phyloP scores from a whole-genome alignment of 2,113 vertebrate species.

The Asarcornis scutulata region DNA sequence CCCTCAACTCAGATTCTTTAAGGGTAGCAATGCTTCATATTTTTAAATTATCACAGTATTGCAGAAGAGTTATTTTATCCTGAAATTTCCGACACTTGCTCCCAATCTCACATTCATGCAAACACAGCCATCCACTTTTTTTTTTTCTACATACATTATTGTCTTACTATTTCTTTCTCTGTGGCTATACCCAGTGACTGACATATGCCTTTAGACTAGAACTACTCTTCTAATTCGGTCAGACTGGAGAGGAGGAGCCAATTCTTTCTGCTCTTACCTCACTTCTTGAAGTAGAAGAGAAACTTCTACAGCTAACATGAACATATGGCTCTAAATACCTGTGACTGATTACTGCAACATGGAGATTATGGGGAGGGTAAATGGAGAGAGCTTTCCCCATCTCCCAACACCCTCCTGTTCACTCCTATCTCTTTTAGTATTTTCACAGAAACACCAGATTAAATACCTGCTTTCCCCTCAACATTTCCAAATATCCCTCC shows the following conservation, averaged over 20 bases:
- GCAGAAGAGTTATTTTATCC: not conserved
- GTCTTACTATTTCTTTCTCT: not conserved
- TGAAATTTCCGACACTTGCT: not conserved
- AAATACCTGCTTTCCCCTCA: not conserved
- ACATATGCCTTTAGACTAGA: not conserved
- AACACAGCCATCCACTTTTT: fast-evolving
- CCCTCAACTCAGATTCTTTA: not conserved
- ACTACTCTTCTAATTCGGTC: not conserved
- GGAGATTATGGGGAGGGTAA: not conserved
- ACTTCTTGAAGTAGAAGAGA: not conserved
- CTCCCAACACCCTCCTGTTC: not conserved
- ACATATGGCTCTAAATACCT: not conserved
- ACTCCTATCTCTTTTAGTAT: not conserved
- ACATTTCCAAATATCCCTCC: not conserved
- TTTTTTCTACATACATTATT: not conserved
- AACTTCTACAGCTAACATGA: not conserved
- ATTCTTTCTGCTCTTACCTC: not conserved
- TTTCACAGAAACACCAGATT: not conserved
- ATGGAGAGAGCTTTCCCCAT: not conserved
- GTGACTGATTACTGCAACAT: not conserved
- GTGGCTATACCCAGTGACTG: not conserved
- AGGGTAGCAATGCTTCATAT: not conserved
- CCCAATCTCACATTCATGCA: not conserved
- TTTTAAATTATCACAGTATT: not conserved
- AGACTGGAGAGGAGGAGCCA: not conserved